Evolutionary conservation across 2,888 invertebrate species (phyloP), one percentile per base, ranked within the genome.

Genomic region (Ceraclea dissimilis): DNA sequence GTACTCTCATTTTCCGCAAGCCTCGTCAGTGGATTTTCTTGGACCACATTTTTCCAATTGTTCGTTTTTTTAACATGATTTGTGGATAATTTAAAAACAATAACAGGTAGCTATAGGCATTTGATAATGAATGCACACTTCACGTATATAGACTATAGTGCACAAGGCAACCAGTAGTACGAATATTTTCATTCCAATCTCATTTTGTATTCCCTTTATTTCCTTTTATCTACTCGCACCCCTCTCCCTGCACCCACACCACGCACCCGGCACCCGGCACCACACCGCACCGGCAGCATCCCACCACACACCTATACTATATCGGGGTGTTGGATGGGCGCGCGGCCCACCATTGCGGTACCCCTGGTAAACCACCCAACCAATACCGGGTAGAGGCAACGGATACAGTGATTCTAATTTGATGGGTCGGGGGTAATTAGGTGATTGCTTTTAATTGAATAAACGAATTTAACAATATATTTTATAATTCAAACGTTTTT

Each of bases 171-270:
- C 16, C 39, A n/a, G 49, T 39, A 33, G 53, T 52, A 51, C 26
- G 59, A 56, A 59, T 61, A 62, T 58, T 62, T 62, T 62, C 61
- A 62, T 59, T 60, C 56, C 61, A 60, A 60, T 62, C 59, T 60
- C 62, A 62, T 62, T 63, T 61, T 62, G 60, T 62, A 61, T 63
- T 61, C 61, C 52, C 60, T 59, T 59, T 60, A 58, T 60, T 63
- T 60, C 61, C 57, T 64, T 59, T 59, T 61, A 60, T 58, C 56
- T 60, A 58, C 59, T 48, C 53, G 20, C 60, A 33, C 59, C 57
- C 34, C 49, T 58, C 48, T 20, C 56, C 44, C 54, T 51, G 52
- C 58, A 49, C 57, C 56, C 49, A 56, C 57, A 60, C 59, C 51
- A 52, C 57, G 44, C n/a, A n/a, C n/a, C n/a, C n/a, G n/a, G n/a